Conservation (phyloP, 1,140 invertebrate genomes). For the Leptestheria dahalacensis region DNA sequence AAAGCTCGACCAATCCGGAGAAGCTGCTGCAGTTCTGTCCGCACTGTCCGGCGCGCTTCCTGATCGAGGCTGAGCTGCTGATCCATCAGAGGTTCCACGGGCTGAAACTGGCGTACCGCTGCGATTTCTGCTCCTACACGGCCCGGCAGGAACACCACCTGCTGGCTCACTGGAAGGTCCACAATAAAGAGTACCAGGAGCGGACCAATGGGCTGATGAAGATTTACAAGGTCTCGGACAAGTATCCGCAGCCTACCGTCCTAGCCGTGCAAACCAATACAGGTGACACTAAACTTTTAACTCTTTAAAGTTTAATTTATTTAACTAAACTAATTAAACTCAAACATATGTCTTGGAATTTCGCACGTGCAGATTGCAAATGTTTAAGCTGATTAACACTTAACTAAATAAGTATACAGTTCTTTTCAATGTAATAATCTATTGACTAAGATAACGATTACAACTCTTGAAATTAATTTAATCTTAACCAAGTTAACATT, state of each 20-base stretch:
- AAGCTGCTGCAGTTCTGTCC: constrained; percentile 35
- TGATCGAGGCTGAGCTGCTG: constrained; percentile 44
- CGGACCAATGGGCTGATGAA: constrained; percentile 51
- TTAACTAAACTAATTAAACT: no score
- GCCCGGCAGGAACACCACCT: constrained; percentile 48
- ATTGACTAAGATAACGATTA: no score
- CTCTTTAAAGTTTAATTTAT: no score
- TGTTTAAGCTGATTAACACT: no score
- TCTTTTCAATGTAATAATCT: no score
- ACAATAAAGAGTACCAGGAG: constrained; percentile 62
- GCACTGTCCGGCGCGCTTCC: constrained; percentile 57
- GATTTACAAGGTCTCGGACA: constrained; percentile 42
- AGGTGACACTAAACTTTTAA: no score
- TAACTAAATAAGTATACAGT: no score
- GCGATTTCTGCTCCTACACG: constrained; percentile 61
- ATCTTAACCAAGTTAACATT: no score
- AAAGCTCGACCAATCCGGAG: constrained; percentile 17
- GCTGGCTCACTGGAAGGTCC: constrained; percentile 55
- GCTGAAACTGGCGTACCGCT: constrained; percentile 43
- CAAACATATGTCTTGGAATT: no score
- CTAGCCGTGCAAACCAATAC: constrained; percentile 11
- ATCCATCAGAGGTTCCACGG: constrained; percentile 53
- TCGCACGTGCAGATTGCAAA: no score
- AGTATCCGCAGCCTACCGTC: constrained; percentile 41
- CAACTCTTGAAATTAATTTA: no score